Percentiles rank a stretch among this genome's conserved stretches.
phyloP scores from a whole-genome alignment of 2,888 invertebrate genomes.

The Elysia crispata region DNA sequence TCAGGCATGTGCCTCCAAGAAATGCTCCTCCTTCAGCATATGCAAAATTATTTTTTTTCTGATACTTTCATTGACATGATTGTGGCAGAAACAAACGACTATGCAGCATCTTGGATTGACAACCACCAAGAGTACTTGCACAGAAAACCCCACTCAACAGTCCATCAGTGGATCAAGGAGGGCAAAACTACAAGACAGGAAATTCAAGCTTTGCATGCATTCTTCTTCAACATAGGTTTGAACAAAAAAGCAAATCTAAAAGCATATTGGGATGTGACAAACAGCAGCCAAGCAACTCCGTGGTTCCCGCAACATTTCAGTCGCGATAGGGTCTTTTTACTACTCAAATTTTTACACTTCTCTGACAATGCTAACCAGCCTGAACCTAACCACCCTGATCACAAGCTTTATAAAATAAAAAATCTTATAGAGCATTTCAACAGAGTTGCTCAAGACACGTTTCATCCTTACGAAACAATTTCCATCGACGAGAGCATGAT shows the following conservation, averaged over 20 bases:
- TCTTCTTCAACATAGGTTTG: constrained; percentile 28
- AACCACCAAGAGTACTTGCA: too few relatives aligned
- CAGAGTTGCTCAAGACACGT: background rate
- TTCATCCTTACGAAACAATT: background rate
- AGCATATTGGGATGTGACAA: constrained; percentile 27
- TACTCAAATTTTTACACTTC: constrained; percentile 37
- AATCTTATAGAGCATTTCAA: background rate
- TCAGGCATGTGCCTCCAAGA: constrained; percentile 1
- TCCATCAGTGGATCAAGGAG: constrained; percentile 19
- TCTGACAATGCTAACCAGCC: background rate
- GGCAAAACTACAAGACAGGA: constrained; percentile 10
- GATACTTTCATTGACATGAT: background rate
- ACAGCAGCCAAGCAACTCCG: constrained; percentile 19
- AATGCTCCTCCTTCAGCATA: constrained; percentile 13
- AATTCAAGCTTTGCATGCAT: constrained; percentile 9
- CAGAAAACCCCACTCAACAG: background rate
- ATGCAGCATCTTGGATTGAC: constrained; percentile 20
- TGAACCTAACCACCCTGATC: too few relatives aligned
- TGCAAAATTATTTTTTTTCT: constrained; percentile 5
- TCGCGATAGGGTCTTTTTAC: constrained; percentile 7
- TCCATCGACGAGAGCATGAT: constrained; percentile 33
- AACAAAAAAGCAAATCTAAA: too few relatives aligned
- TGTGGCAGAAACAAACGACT: constrained; percentile 19
- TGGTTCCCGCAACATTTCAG: constrained; percentile 34
- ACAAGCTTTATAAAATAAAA: constrained; percentile 12